phyloP scores from a whole-genome alignment of 2,888 invertebrate genomes.

The Craniophora ligustri region DNA sequence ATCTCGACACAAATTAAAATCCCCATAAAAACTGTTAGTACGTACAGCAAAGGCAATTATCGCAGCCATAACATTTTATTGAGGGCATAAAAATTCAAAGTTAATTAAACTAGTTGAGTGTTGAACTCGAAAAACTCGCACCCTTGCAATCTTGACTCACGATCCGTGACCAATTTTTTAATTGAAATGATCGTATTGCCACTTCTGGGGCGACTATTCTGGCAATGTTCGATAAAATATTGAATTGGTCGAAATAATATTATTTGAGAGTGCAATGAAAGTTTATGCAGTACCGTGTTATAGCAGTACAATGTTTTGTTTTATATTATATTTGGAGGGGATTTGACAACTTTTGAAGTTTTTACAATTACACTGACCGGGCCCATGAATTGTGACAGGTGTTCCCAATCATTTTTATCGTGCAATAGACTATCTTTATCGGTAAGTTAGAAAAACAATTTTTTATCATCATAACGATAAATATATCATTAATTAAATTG shows the following conservation, averaged over 20 bases:
- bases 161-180: conserved; percentile 65
- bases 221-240: conserved; percentile 6
- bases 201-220: conserved; percentile 41
- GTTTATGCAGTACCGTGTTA: too few relatives aligned
- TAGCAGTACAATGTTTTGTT: too few relatives aligned
- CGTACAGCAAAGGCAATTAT: conserved; percentile 26
- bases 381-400: too few relatives aligned
- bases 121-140: conserved; percentile 51
- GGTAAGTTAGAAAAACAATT: too few relatives aligned
- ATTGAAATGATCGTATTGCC: conserved; percentile 60
- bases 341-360: too few relatives aligned
- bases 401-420: too few relatives aligned
- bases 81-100: conserved; percentile 52
- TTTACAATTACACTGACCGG: too few relatives aligned
- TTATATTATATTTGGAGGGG: too few relatives aligned
- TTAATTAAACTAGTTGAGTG: conserved; percentile 59
- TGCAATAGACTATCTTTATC: too few relatives aligned
- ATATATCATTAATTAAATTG: too few relatives aligned
- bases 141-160: conserved; percentile 57
- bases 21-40: conserved; percentile 21
- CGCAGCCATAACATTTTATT: conserved; percentile 35
- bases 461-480: too few relatives aligned
- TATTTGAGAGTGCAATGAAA: too few relatives aligned
- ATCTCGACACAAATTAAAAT: conserved; percentile 1
- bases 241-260: not conserved